A percentile compares a stretch with the other conserved stretches of the same genome.
Conservation (phyloP, 2,888 invertebrate species). For the Scaptomyza polygonia region DNA sequence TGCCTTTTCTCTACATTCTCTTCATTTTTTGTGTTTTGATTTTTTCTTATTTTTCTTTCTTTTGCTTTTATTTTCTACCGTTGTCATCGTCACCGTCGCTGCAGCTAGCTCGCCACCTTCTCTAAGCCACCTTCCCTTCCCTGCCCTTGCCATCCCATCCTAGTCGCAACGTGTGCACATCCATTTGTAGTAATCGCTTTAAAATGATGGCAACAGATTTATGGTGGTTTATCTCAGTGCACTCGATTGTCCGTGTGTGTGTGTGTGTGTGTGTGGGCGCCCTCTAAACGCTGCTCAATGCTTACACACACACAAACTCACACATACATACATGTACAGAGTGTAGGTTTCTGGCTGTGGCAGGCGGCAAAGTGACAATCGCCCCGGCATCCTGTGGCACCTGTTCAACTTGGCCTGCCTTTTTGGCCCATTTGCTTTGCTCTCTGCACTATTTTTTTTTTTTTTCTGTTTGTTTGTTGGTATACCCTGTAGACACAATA, state of each 20-base stretch:
- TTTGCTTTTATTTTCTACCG: constrained; percentile 25
- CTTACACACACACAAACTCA: constrained; percentile 21
- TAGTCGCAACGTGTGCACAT: constrained; percentile 52
- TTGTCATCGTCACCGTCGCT: constrained; percentile 56
- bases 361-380: constrained; percentile 70
- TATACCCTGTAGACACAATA: not conserved
- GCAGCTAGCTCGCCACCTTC: not conserved
- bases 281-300: constrained; percentile 36
- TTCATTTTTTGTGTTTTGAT: constrained; percentile 27
- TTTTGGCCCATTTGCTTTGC: constrained; percentile 41
- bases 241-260: constrained; percentile 58
- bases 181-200: constrained; percentile 78
- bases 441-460: constrained; percentile 27
- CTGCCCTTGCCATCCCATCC: too few species aligned
- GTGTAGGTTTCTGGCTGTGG: constrained; percentile 25
- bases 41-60: too few species aligned
- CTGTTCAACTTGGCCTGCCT: constrained; percentile 50
- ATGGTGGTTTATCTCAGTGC: constrained; percentile 81
- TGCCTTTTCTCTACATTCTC: not conserved
- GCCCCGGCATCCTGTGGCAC: constrained; percentile 50
- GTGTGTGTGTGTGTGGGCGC: constrained; percentile 22
- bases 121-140: not conserved
- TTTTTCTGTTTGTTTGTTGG: not conserved
- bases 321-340: not conserved
- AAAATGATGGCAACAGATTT: constrained; percentile 82